Evolutionary conservation across 2,888 invertebrate species (phyloP), one percentile per base, ranked within the genome.

Genomic region (Amblyjoppa fuscipennis): DNA sequence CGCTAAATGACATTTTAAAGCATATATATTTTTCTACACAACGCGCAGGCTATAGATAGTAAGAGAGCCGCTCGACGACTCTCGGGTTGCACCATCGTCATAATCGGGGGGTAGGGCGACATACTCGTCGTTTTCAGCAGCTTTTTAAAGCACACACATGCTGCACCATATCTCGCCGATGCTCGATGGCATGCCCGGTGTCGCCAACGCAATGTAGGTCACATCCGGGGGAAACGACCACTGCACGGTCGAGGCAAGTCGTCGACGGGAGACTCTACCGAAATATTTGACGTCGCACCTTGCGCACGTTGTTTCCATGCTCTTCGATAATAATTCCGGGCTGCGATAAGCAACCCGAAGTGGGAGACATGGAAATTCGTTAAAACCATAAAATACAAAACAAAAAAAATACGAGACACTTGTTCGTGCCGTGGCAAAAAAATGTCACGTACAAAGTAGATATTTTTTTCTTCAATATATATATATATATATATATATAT

Each of bases 221-320:
- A 84, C 76, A 84, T 84, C 84, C 84, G 84, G 84, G 84, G 84
- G 84, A 77, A 81, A 81, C 80, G 76, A 80, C 80, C 64, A 76
- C 76, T 56, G 56, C 41, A 59, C 41, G 13, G 20, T 13, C 38
- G 16, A 53, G 20, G 61, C 53, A 20, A 20, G 59, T 51, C 41
- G 25, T 41, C 61, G 38, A 49, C 25, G 28, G 13, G 13, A 3
- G 28, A 59, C 59, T 25, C 56, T 59, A 59, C 28, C 59, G 59
- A 59, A 59, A 59, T 28, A 59, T 64, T 59, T 56, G 69, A 31
- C 64, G 41, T 31, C 61, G 20, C 51, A 56, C 49, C 76, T 51
- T 56, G 34, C 59, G 51, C 1, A 25, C 28, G 41, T 49, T 49
- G 45, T 59, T 59, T 59, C 25, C 59, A n/a, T 25, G 13, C 7